Evolutionary conservation across 2,113 vertebrate species (phyloP).

Genomic region (Eublepharis macularius): DNA sequence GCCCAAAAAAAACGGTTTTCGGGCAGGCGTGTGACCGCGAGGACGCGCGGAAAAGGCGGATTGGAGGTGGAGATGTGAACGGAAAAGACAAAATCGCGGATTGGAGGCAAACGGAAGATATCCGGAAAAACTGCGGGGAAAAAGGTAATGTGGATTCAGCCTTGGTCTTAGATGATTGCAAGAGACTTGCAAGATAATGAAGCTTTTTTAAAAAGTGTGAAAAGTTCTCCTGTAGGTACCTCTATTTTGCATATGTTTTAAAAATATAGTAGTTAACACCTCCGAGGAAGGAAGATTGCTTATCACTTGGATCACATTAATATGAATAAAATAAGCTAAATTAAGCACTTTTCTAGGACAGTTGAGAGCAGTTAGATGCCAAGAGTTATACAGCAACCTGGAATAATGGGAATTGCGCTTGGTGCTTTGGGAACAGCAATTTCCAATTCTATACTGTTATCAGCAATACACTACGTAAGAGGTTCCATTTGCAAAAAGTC

Average conservation of each 20-base stretch:
- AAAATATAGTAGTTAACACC: neutral
- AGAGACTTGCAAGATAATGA: rapidly evolving
- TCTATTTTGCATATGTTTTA: neutral
- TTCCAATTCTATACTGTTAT: no score
- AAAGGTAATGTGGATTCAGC: no score
- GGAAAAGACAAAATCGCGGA: no score
- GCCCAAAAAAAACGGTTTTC: no score
- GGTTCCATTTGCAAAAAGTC: no score
- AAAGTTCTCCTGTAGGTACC: neutral
- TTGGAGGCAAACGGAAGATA: no score
- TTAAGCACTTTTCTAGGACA: neutral
- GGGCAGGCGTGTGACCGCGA: no score
- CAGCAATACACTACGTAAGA: no score
- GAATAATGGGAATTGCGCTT: neutral
- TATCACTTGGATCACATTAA: neutral
- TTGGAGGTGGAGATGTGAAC: no score
- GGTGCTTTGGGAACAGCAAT: no score
- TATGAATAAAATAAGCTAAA: neutral
- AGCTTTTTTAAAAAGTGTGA: neutral
- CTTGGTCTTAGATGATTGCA: neutral
- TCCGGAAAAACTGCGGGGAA: no score
- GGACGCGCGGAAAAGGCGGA: no score
- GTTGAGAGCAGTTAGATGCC: neutral
- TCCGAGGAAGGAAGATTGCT: neutral
- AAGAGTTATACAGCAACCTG: neutral